phyloP scores from a whole-genome alignment of 2,888 invertebrate species.

The Magallana nippona region DNA sequence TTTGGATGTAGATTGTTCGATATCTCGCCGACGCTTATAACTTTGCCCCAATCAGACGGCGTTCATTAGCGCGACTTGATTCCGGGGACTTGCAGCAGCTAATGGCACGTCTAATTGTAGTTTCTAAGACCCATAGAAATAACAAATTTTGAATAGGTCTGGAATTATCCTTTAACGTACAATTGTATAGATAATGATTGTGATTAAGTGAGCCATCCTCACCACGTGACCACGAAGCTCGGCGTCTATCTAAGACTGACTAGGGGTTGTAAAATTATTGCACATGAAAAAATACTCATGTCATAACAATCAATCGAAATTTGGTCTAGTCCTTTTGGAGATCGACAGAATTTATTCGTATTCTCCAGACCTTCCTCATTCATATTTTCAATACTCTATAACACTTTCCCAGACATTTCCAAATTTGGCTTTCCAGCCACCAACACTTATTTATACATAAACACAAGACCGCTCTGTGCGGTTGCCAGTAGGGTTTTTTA shows the following conservation, averaged over 20 bases:
- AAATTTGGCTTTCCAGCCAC: too few relatives aligned
- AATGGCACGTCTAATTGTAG: conserved; percentile 33
- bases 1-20: conserved; percentile 30
- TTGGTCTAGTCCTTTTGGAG: too few relatives aligned
- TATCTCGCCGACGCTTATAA: not conserved
- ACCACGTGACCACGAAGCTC: not conserved
- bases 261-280: not conserved
- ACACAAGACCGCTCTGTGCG: too few relatives aligned
- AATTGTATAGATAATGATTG: conserved; percentile 18
- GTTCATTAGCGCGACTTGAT: conserved; percentile 7
- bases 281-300: not conserved
- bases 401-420: too few relatives aligned
- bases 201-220: not conserved
- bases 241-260: not conserved
- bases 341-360: too few relatives aligned
- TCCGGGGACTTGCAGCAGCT: not conserved
- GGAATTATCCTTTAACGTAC: conserved; percentile 11
- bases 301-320: too few relatives aligned
- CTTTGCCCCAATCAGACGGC: conserved; percentile 19
- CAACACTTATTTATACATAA: too few relatives aligned
- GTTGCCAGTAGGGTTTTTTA: too few relatives aligned
- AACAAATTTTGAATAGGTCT: conserved; percentile 24
- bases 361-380: too few relatives aligned
- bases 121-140: conserved; percentile 27
- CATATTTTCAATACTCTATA: too few relatives aligned